Evolutionary conservation across 2,113 vertebrate species (phyloP).

Genomic region (Panurus biarmicus): DNA sequence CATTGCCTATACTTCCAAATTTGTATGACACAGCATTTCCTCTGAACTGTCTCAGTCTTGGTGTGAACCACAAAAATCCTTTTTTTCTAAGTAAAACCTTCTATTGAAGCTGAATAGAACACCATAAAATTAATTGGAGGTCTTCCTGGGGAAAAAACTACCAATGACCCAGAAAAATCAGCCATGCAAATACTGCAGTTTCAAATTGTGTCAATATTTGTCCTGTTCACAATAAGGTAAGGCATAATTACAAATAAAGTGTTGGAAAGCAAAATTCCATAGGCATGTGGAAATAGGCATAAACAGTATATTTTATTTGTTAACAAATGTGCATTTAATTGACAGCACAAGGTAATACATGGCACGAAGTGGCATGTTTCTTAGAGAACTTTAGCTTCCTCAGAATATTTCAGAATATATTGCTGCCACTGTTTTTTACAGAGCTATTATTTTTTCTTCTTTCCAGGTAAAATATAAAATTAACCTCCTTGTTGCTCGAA

Average conservation of each 20-base stretch:
- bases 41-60: background rate
- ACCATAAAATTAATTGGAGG: background rate
- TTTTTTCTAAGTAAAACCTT: background rate
- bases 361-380: background rate
- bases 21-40: background rate
- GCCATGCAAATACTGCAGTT: background rate
- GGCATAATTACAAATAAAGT: background rate
- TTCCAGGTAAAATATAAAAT: background rate
- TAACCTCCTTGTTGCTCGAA: background rate
- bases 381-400: background rate
- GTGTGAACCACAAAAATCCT: background rate
- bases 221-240: background rate
- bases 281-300: background rate
- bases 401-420: background rate
- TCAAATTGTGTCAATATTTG: background rate
- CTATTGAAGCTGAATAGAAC: background rate
- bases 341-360: background rate
- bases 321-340: background rate
- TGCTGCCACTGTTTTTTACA: background rate
- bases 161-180: background rate
- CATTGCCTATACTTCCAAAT: background rate
- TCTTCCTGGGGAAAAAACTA: background rate
- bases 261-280: background rate
- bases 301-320: background rate
- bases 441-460: background rate